These are phyloP conservation scores for Meloe dianella DNA, from an alignment of 2,888 invertebrate species.

Conservation along the genomic window DNA sequence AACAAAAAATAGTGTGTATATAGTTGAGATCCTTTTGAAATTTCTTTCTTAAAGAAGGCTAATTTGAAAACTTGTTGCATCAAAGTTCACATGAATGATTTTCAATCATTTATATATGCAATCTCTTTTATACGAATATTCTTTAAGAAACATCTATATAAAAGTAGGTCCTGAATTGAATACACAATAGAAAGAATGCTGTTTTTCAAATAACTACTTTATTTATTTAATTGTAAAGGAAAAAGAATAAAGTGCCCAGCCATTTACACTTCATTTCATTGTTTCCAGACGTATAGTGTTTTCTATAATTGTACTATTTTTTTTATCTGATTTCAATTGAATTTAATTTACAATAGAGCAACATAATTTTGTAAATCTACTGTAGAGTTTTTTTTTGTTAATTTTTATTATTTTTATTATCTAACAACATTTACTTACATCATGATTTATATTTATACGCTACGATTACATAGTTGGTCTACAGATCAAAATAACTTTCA, in stretches of 20 bases:
- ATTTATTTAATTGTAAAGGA: background rate
- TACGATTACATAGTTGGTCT: background rate
- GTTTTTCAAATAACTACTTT: background rate
- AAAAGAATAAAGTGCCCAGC: constrained; percentile 36
- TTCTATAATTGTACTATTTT: background rate
- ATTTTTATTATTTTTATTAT: constrained; percentile 13
- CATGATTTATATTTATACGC: constrained; percentile 26
- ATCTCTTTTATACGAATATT: too few relatives aligned
- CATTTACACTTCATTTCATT: constrained; percentile 38
- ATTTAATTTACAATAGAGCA: constrained; percentile 10
- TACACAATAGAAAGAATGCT: background rate
- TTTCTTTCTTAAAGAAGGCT: too few relatives aligned
- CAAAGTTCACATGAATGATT: too few relatives aligned
- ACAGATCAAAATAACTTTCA: constrained; percentile 25
- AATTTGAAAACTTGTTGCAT: too few relatives aligned
- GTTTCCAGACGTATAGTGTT: background rate
- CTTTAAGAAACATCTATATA: too few relatives aligned
- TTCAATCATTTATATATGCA: too few relatives aligned
- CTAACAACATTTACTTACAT: constrained; percentile 30
- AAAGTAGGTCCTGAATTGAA: too few relatives aligned
- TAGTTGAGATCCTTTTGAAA: too few relatives aligned
- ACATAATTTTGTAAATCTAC: constrained; percentile 34
- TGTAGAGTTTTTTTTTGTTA: too few relatives aligned
- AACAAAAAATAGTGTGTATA: too few relatives aligned
- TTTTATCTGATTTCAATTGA: constrained; percentile 23